Conservation (phyloP, 1,140 invertebrate species). For the Cepaea nemoralis region DNA sequence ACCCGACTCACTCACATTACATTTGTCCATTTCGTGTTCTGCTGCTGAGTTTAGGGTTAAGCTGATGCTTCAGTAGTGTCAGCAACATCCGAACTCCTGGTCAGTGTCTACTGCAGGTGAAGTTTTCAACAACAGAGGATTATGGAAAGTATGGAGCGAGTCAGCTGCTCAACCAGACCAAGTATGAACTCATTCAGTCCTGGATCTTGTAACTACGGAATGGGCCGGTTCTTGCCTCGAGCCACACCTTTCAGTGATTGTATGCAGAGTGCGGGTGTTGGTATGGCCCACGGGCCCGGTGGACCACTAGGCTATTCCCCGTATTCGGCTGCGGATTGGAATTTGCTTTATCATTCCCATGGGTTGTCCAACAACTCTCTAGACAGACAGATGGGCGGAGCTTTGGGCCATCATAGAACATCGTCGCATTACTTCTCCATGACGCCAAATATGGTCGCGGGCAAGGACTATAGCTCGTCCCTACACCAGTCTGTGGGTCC, state of each 20-base stretch:
- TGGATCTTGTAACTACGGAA: conserved; percentile 45
- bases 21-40: too few relatives aligned
- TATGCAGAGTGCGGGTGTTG: conserved; percentile 56
- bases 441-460: conserved; percentile 22
- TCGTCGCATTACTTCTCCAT: conserved; percentile 37
- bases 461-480: conserved; percentile 36
- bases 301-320: conserved; percentile 51
- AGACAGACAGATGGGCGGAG: conserved; percentile 32
- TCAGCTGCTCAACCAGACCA: conserved; percentile 8
- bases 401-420: conserved; percentile 31
- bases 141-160: conserved; percentile 42
- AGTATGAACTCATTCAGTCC: conserved; percentile 30
- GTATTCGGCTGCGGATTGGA: conserved; percentile 55
- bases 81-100: too few relatives aligned
- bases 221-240: conserved; percentile 58
- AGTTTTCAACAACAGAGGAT: not conserved
- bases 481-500: conserved; percentile 23
- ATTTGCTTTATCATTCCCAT: conserved; percentile 54
- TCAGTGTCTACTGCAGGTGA: too few relatives aligned
- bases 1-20: too few relatives aligned
- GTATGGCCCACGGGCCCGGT: conserved; percentile 39
- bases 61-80: too few relatives aligned
- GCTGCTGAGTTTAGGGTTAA: too few relatives aligned
- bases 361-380: conserved; percentile 26
- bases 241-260: conserved; percentile 57